Conservation (phyloP, 2,888 invertebrate species). For the Agrilus biguttatus region DNA sequence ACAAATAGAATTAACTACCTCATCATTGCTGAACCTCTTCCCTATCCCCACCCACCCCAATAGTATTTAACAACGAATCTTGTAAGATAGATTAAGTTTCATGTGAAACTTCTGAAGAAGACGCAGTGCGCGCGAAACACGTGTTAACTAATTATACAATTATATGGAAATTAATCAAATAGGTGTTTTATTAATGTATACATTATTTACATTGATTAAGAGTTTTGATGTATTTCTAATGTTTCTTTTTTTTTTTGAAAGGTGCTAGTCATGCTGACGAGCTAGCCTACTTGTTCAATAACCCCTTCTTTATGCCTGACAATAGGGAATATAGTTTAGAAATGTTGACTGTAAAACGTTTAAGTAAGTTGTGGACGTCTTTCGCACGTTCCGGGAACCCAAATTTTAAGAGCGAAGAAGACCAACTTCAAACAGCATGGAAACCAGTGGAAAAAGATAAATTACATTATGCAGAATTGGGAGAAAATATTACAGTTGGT, state of each 20-base stretch:
- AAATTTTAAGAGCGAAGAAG: slow-evolving; percentile 7
- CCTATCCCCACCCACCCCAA: no score
- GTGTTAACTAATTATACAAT: no score
- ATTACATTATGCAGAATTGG: slow-evolving; percentile 18
- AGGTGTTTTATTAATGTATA: no score
- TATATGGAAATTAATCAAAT: no score
- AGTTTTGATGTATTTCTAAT: no score
- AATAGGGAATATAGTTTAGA: slow-evolving; percentile 10
- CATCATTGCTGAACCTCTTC: no score
- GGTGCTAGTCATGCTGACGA: slow-evolving; percentile 18
- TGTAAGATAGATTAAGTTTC: no score
- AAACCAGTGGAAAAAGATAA: slow-evolving; percentile 12
- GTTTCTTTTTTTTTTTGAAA: slow-evolving; percentile 3
- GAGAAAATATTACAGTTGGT: slow-evolving; percentile 11
- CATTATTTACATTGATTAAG: no score
- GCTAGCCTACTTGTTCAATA: slow-evolving; percentile 16
- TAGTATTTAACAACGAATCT: no score
- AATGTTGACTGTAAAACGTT: slow-evolving; percentile 10
- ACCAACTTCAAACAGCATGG: slow-evolving; percentile 12
- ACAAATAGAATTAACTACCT: no score
- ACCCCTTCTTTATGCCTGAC: slow-evolving; percentile 7
- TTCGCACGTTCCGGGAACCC: slow-evolving; percentile 18
- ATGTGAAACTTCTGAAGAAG: no score
- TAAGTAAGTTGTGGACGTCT: slow-evolving; percentile 17
- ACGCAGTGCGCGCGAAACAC: no score